Conservation (phyloP, 2,797 vertebrate genomes). For the Enteromius anoplus region DNA sequence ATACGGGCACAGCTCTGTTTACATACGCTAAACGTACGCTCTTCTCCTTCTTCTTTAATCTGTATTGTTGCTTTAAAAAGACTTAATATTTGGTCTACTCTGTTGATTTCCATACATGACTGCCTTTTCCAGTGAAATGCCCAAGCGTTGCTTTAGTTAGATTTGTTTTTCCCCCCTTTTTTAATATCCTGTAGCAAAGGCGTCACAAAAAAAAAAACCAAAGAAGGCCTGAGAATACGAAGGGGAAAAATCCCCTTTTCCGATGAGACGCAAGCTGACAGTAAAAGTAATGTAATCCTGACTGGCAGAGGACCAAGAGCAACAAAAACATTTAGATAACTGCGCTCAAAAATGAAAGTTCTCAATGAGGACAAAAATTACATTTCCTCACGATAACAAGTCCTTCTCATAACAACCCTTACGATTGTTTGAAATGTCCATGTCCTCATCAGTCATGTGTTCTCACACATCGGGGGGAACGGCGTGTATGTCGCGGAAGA, state of each 20-base stretch:
- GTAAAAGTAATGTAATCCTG: slow-evolving; percentile 77
- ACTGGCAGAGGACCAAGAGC: slow-evolving; percentile 79
- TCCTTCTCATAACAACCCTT: slow-evolving; percentile 79
- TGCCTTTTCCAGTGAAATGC: slow-evolving; percentile 43
- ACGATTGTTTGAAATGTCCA: slow-evolving; percentile 69
- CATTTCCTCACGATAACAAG: slow-evolving; percentile 85
- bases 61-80: slow-evolving; percentile 27
- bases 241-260: slow-evolving; percentile 54
- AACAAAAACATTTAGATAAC: slow-evolving; percentile 87
- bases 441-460: slow-evolving; percentile 71
- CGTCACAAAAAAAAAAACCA: slow-evolving; percentile 52
- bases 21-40: slow-evolving; percentile 20
- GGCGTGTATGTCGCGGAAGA: slow-evolving; percentile 70
- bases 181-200: slow-evolving; percentile 55
- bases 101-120: slow-evolving; percentile 35
- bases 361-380: slow-evolving; percentile 87
- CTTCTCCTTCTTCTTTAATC: slow-evolving; percentile 16
- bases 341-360: slow-evolving; percentile 83
- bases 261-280: slow-evolving; percentile 62
- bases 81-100: slow-evolving; percentile 47
- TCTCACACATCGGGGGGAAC: slow-evolving; percentile 64
- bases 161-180: slow-evolving; percentile 9
- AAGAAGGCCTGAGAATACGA: slow-evolving; percentile 64
- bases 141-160: slow-evolving; percentile 46
- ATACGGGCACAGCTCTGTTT: slow-evolving; percentile 42